Evolutionary conservation across 1,140 invertebrate species (phyloP).

Genomic region (Adoxophyes honmai): DNA sequence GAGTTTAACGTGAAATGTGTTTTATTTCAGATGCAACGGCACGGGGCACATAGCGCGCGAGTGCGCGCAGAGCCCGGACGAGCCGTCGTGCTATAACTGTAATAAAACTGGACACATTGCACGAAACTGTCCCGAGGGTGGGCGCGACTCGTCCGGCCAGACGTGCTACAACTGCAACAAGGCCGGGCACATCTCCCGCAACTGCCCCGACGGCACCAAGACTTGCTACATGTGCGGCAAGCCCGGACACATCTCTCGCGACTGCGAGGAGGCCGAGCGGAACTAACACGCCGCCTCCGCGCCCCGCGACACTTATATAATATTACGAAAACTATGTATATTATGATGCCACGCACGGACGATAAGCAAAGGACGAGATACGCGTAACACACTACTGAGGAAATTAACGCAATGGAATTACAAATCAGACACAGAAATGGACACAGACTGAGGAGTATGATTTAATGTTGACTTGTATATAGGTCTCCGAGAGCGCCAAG

Average conservation of each 20-base stretch:
- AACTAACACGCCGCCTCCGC: constrained; percentile 72
- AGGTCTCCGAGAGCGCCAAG: constrained; percentile 45
- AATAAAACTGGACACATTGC: constrained; percentile 93
- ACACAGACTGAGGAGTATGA: constrained; percentile 69
- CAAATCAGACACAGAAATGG: constrained; percentile 62
- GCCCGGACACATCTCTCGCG: constrained; percentile 92
- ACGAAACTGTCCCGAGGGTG: constrained; percentile 87
- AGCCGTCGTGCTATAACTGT: constrained; percentile 91
- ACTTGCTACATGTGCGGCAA: constrained; percentile 94
- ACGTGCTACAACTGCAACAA: constrained; percentile 94
- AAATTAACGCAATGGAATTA: constrained; percentile 64
- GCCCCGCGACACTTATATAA: constrained; percentile 42
- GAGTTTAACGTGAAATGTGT: too few species aligned
- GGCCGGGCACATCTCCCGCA: constrained; percentile 91
- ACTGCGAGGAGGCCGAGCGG: constrained; percentile 88
- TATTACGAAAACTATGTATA: constrained; percentile 62
- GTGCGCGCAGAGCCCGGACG: constrained; percentile 88
- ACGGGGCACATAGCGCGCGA: constrained; percentile 94
- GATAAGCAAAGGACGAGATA: constrained; percentile 72
- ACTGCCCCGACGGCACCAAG: constrained; percentile 90
- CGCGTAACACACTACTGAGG: constrained; percentile 54
- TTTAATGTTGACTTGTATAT: constrained; percentile 69
- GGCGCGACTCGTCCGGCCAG: constrained; percentile 78
- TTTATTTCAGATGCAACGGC: constrained; percentile 84
- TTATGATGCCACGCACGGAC: constrained; percentile 72